phyloP scores from a whole-genome alignment of 2,888 invertebrate species.

The Hedychridium roseum region DNA sequence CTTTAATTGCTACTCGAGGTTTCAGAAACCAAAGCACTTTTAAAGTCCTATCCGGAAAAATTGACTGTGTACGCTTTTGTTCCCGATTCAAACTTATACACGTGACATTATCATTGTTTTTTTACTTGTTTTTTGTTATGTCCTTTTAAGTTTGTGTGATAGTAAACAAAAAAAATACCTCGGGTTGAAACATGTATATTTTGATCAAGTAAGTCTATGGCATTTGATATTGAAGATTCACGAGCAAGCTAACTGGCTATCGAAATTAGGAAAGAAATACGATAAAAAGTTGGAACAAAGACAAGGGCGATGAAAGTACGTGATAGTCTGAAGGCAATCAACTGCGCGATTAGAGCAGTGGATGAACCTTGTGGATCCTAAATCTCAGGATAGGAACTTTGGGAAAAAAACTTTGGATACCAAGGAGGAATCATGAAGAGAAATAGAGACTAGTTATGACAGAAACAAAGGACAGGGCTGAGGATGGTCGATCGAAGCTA shows the following conservation, averaged over 20 bases:
- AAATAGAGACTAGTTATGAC: slow-evolving; percentile 20
- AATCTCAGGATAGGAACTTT: background rate
- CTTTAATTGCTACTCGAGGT: slow-evolving; percentile 51
- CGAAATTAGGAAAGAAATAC: no score
- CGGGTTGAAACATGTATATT: slow-evolving; percentile 56
- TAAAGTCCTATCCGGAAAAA: no score
- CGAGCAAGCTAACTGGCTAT: no score
- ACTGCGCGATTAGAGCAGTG: slow-evolving; percentile 14
- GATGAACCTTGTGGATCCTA: background rate
- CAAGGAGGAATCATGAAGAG: slow-evolving; percentile 7
- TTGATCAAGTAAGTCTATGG: slow-evolving; percentile 64
- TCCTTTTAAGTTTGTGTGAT: slow-evolving; percentile 42
- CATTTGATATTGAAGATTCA: no score
- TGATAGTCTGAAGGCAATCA: no score
- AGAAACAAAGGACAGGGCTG: background rate
- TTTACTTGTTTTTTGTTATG: slow-evolving; percentile 41
- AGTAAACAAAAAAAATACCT: slow-evolving; percentile 32
- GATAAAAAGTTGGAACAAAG: no score
- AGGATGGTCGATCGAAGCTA: background rate
- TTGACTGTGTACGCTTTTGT: slow-evolving; percentile 8
- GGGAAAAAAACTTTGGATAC: background rate
- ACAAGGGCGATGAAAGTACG: no score
- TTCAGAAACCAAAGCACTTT: slow-evolving; percentile 23
- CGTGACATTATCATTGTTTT: slow-evolving; percentile 33
- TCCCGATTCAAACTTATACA: slow-evolving; percentile 41